Evolutionary conservation across 2,113 vertebrate genomes (phyloP).

Genomic region (human): DNA sequence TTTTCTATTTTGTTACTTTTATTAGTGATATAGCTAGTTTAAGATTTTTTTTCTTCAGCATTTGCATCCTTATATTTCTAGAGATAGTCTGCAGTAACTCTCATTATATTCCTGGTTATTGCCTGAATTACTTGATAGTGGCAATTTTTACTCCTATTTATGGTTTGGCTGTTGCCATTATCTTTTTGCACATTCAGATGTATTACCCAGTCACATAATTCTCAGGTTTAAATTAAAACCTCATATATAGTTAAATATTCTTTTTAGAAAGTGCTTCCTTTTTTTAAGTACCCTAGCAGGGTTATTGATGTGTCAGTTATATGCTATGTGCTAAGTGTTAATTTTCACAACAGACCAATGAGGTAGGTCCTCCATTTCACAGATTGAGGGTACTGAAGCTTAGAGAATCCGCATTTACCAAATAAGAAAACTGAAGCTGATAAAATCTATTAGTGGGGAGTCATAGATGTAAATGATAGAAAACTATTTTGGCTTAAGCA

Average conservation of each 20-base stretch:
- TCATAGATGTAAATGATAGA: background rate
- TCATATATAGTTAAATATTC: background rate
- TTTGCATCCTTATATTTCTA: background rate
- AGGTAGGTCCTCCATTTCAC: background rate
- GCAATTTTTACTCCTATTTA: background rate
- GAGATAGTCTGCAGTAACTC: background rate
- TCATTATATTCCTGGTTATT: background rate
- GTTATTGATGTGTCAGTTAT: background rate
- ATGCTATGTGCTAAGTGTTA: background rate
- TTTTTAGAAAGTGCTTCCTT: background rate
- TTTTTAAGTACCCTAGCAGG: background rate
- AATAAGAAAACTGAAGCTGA: background rate
- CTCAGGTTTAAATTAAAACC: background rate
- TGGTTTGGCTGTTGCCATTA: background rate
- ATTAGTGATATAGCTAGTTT: background rate
- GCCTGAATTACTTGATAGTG: background rate
- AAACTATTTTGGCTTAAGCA: background rate
- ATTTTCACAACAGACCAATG: background rate
- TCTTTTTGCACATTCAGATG: background rate
- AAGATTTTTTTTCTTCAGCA: background rate
- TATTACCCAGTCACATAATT: background rate
- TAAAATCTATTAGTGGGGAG: background rate
- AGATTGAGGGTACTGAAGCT: background rate
- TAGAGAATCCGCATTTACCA: background rate
- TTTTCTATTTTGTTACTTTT: background rate